Conservation (phyloP, 2,113 vertebrate species). For the Dolichotis patagonum region DNA sequence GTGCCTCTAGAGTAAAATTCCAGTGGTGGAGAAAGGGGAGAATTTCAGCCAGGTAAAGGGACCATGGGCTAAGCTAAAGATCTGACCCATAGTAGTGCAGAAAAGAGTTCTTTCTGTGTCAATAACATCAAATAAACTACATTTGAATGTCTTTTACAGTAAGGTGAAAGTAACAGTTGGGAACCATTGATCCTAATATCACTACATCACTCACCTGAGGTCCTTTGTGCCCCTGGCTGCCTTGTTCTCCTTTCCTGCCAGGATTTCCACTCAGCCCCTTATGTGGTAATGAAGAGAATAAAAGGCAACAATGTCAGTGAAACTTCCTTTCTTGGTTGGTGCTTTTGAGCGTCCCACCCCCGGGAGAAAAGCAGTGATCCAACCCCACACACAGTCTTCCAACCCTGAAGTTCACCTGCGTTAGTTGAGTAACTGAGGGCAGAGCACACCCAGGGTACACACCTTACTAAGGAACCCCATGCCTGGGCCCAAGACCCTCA, state of each 20-base stretch:
- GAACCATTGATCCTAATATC: neutral
- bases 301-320: neutral
- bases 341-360: neutral
- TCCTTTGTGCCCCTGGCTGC: conserved; percentile 54
- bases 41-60: neutral
- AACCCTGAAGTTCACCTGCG: neutral
- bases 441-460: neutral
- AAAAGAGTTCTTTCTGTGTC: neutral
- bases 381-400: neutral
- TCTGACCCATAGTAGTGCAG: neutral
- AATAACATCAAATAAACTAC: neutral
- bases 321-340: neutral
- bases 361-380: neutral
- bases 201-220: conserved; percentile 64
- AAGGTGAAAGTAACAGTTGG: neutral
- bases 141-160: neutral
- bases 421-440: neutral
- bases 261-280: conserved; percentile 60
- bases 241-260: conserved; percentile 72
- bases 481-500: neutral
- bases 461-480: neutral
- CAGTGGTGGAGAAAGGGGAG: neutral
- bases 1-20: neutral
- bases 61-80: neutral
- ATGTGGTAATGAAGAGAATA: conserved; percentile 12